Evolutionary conservation across 1,140 invertebrate genomes (phyloP).

Genomic region (Latrodectus geometricus): DNA sequence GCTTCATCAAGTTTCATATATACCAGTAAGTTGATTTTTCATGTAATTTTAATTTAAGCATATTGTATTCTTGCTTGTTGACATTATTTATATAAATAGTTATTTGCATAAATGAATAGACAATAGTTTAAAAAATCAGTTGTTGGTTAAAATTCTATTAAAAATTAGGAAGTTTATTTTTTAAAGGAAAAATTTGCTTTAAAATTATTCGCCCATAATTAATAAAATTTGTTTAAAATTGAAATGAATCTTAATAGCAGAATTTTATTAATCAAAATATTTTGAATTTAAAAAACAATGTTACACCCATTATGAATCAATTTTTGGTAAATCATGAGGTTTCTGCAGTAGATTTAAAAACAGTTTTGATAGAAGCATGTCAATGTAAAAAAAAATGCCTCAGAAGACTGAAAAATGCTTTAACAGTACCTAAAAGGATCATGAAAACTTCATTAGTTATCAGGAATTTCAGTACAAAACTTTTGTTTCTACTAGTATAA

Average conservation of each 20-base stretch:
- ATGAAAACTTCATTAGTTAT: too few relatives aligned
- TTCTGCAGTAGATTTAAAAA: too few relatives aligned
- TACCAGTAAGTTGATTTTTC: constrained; percentile 40
- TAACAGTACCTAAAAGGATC: too few relatives aligned
- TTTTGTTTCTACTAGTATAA: too few relatives aligned
- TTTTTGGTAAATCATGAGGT: too few relatives aligned
- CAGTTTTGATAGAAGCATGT: too few relatives aligned
- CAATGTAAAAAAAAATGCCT: too few relatives aligned
- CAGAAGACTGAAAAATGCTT: too few relatives aligned
- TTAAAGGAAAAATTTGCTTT: not conserved
- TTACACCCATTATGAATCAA: too few relatives aligned
- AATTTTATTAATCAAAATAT: too few relatives aligned
- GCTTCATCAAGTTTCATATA: constrained; percentile 21
- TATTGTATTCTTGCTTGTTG: not conserved
- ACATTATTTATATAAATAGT: not conserved
- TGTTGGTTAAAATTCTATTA: not conserved
- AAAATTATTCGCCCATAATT: not conserved
- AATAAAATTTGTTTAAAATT: not conserved
- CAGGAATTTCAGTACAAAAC: too few relatives aligned
- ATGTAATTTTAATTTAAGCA: not conserved
- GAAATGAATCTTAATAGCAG: not conserved
- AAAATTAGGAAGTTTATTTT: not conserved
- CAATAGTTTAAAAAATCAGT: not conserved
- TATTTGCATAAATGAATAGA: not conserved
- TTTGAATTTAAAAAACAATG: too few relatives aligned